Evolutionary conservation across 1,140 invertebrate genomes (phyloP).

Genomic region (Orius laevigatus): DNA sequence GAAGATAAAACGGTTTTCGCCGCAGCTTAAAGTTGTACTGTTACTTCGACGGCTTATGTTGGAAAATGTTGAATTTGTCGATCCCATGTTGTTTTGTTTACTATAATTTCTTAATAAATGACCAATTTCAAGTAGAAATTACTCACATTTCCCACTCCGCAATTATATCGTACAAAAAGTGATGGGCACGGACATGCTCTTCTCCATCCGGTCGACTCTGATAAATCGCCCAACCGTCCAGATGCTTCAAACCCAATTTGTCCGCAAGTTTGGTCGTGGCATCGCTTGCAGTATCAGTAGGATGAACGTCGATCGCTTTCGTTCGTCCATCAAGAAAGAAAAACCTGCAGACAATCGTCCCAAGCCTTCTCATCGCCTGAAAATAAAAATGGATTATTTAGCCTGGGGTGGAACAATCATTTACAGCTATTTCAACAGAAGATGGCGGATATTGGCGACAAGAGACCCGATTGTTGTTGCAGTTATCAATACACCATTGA

Average conservation of each 20-base stretch:
- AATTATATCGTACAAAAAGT: conserved; percentile 87
- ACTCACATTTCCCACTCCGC: conserved; percentile 81
- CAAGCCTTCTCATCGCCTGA: conserved; percentile 73
- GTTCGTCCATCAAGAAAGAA: conserved; percentile 90
- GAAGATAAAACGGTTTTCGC: conserved; percentile 86
- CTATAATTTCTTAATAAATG: conserved; percentile 24
- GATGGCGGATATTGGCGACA: conserved; percentile 73
- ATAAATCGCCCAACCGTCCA: conserved; percentile 91
- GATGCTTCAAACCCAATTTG: conserved; percentile 62
- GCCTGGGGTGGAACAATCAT: too few species aligned
- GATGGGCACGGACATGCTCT: conserved; percentile 81
- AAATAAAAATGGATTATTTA: not conserved
- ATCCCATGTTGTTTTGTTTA: conserved; percentile 44
- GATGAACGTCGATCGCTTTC: conserved; percentile 88
- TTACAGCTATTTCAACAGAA: conserved; percentile 79
- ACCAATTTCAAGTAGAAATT: not conserved
- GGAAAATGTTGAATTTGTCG: conserved; percentile 32
- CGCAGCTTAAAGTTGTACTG: conserved; percentile 46
- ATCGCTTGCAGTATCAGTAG: conserved; percentile 81
- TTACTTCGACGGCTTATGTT: conserved; percentile 36
- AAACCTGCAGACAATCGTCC: conserved; percentile 85
- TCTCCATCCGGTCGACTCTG: conserved; percentile 68
- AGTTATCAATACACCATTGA: conserved; percentile 87
- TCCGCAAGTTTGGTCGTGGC: conserved; percentile 77
- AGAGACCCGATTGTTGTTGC: conserved; percentile 67